Conservation (phyloP, 2,888 invertebrate genomes). For the Ecdyonurus torrentis region DNA sequence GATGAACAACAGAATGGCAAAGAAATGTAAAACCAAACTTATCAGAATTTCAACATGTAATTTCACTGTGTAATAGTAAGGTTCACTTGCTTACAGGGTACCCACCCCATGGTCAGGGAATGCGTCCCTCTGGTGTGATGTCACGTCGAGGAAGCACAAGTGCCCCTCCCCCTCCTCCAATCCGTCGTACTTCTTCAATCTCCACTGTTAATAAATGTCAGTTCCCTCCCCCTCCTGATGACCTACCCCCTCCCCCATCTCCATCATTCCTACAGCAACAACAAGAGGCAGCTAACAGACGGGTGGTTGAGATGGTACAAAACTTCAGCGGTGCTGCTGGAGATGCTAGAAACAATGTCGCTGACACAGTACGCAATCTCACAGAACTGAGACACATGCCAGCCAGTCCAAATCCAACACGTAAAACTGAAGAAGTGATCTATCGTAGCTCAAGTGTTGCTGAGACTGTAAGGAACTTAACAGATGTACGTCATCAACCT, state of each 20-base stretch:
- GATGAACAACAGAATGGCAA: too few species aligned
- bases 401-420: constrained; percentile 45
- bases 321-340: background rate
- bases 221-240: background rate
- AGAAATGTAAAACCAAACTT: too few species aligned
- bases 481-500: constrained; percentile 70
- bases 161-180: constrained; percentile 65
- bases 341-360: constrained; percentile 32
- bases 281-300: background rate
- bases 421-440: constrained; percentile 12
- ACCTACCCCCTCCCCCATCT: background rate
- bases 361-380: constrained; percentile 71
- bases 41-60: too few species aligned
- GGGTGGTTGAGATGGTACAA: background rate
- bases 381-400: constrained; percentile 75
- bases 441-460: constrained; percentile 36
- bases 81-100: too few species aligned
- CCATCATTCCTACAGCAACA: constrained; percentile 1
- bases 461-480: constrained; percentile 70
- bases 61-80: too few species aligned
- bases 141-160: constrained; percentile 26
- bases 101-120: constrained; percentile 11
- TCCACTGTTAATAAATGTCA: constrained; percentile 20
- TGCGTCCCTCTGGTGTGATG: background rate
- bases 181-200: constrained; percentile 58